These are phyloP conservation scores for Frankliniella fusca DNA, from an alignment of 2,888 invertebrate species.

Conservation along the genomic window DNA sequence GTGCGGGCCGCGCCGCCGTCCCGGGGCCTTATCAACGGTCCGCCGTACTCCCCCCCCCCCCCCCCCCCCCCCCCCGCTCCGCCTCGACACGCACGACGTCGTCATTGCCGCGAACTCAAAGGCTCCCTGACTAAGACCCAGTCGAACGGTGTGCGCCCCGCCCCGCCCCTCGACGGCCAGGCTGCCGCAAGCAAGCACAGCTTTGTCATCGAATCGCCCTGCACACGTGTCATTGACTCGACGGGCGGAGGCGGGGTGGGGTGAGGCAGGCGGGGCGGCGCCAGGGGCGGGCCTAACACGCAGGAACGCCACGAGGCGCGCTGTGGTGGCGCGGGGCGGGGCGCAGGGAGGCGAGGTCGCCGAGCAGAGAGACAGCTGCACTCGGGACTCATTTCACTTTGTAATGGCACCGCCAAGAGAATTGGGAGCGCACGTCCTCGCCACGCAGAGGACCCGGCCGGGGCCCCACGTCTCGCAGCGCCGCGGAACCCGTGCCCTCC, in stretches of 20 bases:
- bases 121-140: no score
- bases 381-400: neutral
- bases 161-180: no score
- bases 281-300: neutral
- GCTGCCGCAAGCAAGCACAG: no score
- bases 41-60: neutral
- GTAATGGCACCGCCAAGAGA: neutral
- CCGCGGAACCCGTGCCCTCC: neutral
- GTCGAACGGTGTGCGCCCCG: no score
- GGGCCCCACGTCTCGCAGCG: neutral
- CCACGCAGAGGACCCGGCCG: neutral
- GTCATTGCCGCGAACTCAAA: no score
- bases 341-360: neutral
- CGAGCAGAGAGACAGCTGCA: neutral
- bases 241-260: neutral
- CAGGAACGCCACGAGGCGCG: neutral
- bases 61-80: no score
- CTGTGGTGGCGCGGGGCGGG: neutral
- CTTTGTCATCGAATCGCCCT: neutral
- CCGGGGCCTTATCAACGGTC: neutral
- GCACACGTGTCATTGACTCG: neutral
- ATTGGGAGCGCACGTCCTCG: neutral
- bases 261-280: neutral
- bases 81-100: no score
- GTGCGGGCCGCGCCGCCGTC: no score